These are phyloP conservation scores for Lithobates pipiens DNA, from an alignment of 2,797 vertebrate genomes.

Conservation along the genomic window DNA sequence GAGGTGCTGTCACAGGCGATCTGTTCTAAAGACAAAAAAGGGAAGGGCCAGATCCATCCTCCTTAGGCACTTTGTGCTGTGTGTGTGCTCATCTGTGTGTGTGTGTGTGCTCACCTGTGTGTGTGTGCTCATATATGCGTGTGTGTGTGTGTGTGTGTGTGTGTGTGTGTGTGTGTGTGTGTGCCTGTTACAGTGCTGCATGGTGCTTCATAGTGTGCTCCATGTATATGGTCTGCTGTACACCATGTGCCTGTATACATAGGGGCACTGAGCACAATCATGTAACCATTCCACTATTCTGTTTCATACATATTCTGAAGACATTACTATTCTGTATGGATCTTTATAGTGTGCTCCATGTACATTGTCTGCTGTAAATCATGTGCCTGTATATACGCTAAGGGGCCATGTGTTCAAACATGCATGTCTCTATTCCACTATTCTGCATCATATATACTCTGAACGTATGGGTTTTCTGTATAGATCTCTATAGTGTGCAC, in stretches of 20 bases:
- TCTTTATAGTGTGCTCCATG: not conserved
- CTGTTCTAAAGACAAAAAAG: slow-evolving; percentile 73
- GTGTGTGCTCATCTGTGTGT: not conserved
- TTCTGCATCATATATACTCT: not conserved
- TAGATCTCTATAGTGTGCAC: not conserved
- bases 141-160: slow-evolving; percentile 14
- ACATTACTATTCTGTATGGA: not conserved
- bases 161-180: slow-evolving; percentile 1
- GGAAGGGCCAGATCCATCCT: slow-evolving; percentile 52
- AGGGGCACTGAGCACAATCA: too few relatives aligned
- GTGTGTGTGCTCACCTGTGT: not conserved
- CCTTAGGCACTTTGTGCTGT: not conserved
- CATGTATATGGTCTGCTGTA: not conserved
- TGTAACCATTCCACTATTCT: not conserved
- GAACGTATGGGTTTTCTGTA: not conserved
- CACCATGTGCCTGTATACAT: not conserved
- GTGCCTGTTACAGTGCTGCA: not conserved
- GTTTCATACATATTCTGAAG: not conserved
- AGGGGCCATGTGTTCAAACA: not conserved
- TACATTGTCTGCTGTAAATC: not conserved
- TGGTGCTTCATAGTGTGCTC: not conserved
- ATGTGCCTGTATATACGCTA: not conserved
- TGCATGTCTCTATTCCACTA: not conserved
- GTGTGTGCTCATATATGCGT: not conserved
- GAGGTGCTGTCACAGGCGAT: slow-evolving; percentile 75